These are phyloP conservation scores for Melanostigma gelatinosum DNA, from an alignment of 2,113 vertebrate genomes.

Conservation along the genomic window DNA sequence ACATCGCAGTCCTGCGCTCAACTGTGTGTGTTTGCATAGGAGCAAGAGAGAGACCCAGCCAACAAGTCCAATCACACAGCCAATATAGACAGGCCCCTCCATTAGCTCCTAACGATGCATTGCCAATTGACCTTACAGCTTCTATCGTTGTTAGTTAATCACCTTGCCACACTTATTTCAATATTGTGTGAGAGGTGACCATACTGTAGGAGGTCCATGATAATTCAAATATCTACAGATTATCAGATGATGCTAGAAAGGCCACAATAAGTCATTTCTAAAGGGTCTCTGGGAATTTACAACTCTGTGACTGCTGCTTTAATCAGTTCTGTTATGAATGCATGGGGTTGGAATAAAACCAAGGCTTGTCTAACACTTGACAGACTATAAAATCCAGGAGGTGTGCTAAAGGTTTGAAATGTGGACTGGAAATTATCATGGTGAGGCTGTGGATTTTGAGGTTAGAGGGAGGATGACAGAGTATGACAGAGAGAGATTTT, in stretches of 20 bases:
- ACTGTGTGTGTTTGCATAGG: constrained; percentile 44
- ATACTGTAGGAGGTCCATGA: not conserved
- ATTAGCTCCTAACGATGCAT: constrained; percentile 65
- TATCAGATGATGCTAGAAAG: not conserved
- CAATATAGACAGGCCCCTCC: constrained; percentile 60
- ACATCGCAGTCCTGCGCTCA: constrained; percentile 40
- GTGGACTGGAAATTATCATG: constrained; percentile 42
- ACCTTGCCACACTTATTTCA: constrained; percentile 24
- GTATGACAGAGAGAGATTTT: constrained; percentile 16
- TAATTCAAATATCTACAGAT: not conserved
- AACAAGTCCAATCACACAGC: constrained; percentile 38
- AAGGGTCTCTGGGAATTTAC: constrained; percentile 10
- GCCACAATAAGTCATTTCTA: constrained; percentile 7
- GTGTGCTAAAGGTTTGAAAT: constrained; percentile 34
- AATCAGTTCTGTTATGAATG: constrained; percentile 20
- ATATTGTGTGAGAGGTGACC: not conserved
- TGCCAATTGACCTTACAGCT: constrained; percentile 52
- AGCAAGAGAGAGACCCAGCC: constrained; percentile 15
- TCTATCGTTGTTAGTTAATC: constrained; percentile 28
- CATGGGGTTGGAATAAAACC: constrained; percentile 17
- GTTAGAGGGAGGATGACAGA: constrained; percentile 48
- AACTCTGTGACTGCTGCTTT: constrained; percentile 7
- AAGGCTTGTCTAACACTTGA: constrained; percentile 40
- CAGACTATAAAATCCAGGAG: constrained; percentile 45
- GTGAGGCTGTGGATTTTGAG: constrained; percentile 40